A percentile compares a stretch with the other conserved stretches of the same genome.
These are phyloP conservation scores for Caenorhabditis angaria DNA, from an alignment of 2,888 invertebrate genomes.

Conservation along the genomic window DNA sequence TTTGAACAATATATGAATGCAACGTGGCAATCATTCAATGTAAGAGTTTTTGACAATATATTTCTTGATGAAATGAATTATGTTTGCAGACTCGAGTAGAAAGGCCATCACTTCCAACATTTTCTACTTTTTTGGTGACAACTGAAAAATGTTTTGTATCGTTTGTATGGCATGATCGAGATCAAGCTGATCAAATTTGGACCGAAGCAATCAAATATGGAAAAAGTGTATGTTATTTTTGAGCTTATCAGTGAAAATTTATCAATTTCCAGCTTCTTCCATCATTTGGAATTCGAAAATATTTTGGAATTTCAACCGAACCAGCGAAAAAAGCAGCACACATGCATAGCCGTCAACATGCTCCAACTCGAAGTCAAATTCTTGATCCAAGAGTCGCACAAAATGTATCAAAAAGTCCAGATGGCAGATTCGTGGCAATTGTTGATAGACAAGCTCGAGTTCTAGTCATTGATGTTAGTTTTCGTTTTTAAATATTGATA, in stretches of 20 bases:
- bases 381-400: constrained; percentile 36
- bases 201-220: constrained; percentile 44
- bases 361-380: constrained; percentile 30
- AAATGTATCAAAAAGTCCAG: constrained; percentile 25
- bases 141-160: constrained; percentile 51
- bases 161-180: constrained; percentile 61
- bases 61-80: constrained; percentile 6
- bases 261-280: constrained; percentile 51
- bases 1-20: constrained; percentile 62
- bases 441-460: constrained; percentile 81
- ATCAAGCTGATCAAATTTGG: constrained; percentile 35
- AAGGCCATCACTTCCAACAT: constrained; percentile 52
- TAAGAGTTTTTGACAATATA: constrained; percentile 23
- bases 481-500: background rate
- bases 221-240: constrained; percentile 18
- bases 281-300: constrained; percentile 66
- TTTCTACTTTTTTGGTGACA: constrained; percentile 57
- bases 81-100: constrained; percentile 47
- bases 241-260: background rate
- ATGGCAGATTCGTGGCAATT: constrained; percentile 28
- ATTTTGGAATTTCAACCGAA: constrained; percentile 62
- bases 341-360: constrained; percentile 27
- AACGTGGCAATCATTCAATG: constrained; percentile 45
- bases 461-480: constrained; percentile 82
- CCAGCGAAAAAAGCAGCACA: constrained; percentile 43